Evolutionary conservation across 2,113 vertebrate species (phyloP), one percentile per base, ranked within the genome.

Genomic region (Eulemur rufifrons): DNA sequence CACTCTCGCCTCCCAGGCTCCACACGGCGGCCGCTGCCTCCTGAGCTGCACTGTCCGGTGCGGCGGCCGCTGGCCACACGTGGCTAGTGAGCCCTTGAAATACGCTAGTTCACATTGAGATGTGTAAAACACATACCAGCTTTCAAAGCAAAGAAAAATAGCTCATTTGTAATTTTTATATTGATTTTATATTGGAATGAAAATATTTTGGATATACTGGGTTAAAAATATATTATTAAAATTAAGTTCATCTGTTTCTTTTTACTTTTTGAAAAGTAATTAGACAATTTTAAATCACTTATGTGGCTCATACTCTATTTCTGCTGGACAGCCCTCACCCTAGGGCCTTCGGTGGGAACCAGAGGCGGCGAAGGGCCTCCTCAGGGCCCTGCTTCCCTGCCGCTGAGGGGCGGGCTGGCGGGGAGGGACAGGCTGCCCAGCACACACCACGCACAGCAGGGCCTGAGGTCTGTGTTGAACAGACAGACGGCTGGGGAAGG

Each of bases 181-280:
- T 23, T 84, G 59, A 84, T 73, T 95, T 86, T 82, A 84, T 87
- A 80, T 14, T 87, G 59, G 78, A 91, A 68, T 82, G 37, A 88
- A 97, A 94, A 66, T 74, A 92, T 42, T 88, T 85, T 50, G 42
- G 56, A 52, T 90, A 56, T 50, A 29, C 12, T 69, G 20, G 5
- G 23, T 80, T 96, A 86, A 96, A 90, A 74, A 64, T 64, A 76
- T 5, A n/a, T 77, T 32, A 63, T 54, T 91, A 68, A 81, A 95
- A 42, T 54, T 89, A 64, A 59, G 25, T 73, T 73, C 66, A 74
- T 56, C 32, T 45, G 29, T 61, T 88, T 45, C 56, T 88, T 91
- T 71, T 63, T 47, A 34, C 11, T 91, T 82, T 82, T 73, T 39
- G 47, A 66, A 93, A 93, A 42, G 17, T 92, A n/a, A 34, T 61